Evolutionary conservation across 2,888 invertebrate species (phyloP), one percentile per base, ranked within the genome.

Genomic region (Trichogramma dendrolimi): DNA sequence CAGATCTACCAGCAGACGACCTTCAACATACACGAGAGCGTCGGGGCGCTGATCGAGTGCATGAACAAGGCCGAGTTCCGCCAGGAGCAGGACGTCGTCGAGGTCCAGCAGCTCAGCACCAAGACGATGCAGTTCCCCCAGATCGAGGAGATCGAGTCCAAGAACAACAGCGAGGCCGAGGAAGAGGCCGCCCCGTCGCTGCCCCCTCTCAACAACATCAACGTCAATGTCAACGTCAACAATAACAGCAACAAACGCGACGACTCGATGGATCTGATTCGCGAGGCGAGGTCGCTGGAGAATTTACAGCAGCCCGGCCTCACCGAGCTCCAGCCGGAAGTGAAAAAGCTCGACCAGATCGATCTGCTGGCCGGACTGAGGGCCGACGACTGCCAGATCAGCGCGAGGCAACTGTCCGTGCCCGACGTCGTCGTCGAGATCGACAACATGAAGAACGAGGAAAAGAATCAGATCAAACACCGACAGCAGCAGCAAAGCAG

Each of bases 1-100:
- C 27, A 27, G 27, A 84, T 84, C 69, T 83, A 84, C 72, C 83
- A 84, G 68, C 84, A 84, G 67, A 81, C 83, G 0, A 83, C 83
- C 61, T 82, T 84, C 66, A 81, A 83, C 71, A 81, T 84, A 63
- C 79, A 81, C 67, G 77, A 77, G 76, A 74, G 71, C 46, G 72
- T 75, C 57, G 73, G 72, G 14, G 73, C 75, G 60, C 67, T 75
- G 50, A 75, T 75, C 71, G 77, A 78, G 73, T 76, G 77, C 58
- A 74, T 78, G 69, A 78, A 76, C 70, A 75, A 55, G 8, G 53
- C 52, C 27, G 14, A 39, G n/a, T 8, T 48, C 14, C 43, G 42
- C 49, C 27, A 27, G 27, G 27, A 27, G 27, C 27, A 53, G 57
- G 40, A n/a, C 49, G 73, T 76, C 44, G 73, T 78, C 4, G 76